These are phyloP conservation scores for Pocota personata DNA, from an alignment of 2,888 invertebrate species.

Conservation along the genomic window DNA sequence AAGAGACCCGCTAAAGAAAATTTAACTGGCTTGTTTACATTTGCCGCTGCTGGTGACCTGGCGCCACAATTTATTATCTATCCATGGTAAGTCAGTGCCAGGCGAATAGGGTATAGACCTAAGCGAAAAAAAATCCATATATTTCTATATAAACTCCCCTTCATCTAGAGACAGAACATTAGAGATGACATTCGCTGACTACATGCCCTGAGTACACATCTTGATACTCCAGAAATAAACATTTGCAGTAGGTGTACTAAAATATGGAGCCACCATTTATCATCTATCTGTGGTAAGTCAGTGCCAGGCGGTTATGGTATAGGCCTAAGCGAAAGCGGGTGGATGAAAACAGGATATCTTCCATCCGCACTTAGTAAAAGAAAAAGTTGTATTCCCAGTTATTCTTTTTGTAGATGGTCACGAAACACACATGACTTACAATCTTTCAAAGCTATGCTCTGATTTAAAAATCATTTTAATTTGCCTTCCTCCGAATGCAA, in stretches of 20 bases:
- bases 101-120: too few species aligned
- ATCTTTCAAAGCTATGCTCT: not conserved
- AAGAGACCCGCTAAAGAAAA: slow-evolving; percentile 75
- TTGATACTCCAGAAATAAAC: too few species aligned
- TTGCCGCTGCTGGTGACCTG: slow-evolving; percentile 75
- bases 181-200: too few species aligned
- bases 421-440: not conserved
- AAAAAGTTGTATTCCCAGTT: not conserved
- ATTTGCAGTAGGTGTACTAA: too few species aligned
- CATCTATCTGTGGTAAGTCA: too few species aligned
- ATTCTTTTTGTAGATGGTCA: not conserved
- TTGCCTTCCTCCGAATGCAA: slow-evolving; percentile 1
- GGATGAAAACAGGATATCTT: slow-evolving; percentile 81
- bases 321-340: slow-evolving; percentile 74
- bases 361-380: slow-evolving; percentile 55
- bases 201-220: too few species aligned
- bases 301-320: too few species aligned
- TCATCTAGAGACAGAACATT: too few species aligned
- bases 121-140: too few species aligned
- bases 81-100: slow-evolving; percentile 77
- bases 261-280: too few species aligned
- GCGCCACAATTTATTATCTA: slow-evolving; percentile 76
- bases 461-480: slow-evolving; percentile 16
- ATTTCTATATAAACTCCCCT: too few species aligned
- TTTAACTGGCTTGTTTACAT: slow-evolving; percentile 75